Conservation (phyloP, 2,888 invertebrate genomes). For the Chrysodeixis includens region DNA sequence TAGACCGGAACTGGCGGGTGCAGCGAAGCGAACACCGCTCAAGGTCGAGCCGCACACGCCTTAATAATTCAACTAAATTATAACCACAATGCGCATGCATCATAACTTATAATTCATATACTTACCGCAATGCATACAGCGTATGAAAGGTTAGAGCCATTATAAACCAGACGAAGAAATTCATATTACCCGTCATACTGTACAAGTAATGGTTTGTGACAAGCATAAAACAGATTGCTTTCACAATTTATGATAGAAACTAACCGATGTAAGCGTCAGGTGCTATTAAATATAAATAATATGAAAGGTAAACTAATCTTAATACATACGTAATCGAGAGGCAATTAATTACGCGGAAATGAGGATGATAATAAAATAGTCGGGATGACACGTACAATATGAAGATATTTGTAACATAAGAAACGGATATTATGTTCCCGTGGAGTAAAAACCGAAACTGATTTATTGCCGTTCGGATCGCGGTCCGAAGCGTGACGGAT, state of each 20-base stretch:
- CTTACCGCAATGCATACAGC: conserved; percentile 17
- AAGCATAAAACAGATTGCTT: neutral
- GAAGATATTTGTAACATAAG: conserved; percentile 52
- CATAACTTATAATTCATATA: conserved; percentile 42
- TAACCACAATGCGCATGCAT: conserved; percentile 59
- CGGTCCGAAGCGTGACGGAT: conserved; percentile 72
- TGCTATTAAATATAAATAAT: neutral
- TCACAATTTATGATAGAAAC: neutral
- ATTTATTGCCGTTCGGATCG: conserved; percentile 64
- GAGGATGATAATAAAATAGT: conserved; percentile 35
- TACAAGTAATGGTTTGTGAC: neutral
- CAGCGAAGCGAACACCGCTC: conserved; percentile 74
- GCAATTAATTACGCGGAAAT: conserved; percentile 26
- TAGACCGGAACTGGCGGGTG: conserved; percentile 78
- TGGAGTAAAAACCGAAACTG: conserved; percentile 64
- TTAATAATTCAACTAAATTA: conserved; percentile 69
- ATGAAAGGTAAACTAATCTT: conserved; percentile 9
- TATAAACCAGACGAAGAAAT: conserved; percentile 25
- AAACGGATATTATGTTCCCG: conserved; percentile 55
- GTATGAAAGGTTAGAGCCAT: conserved; percentile 6
- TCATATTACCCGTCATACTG: conserved; percentile 10
- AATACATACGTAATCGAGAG: conserved; percentile 6
- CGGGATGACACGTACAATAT: conserved; percentile 46
- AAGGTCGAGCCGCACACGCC: conserved; percentile 79
- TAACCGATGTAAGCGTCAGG: neutral